Evolutionary conservation across 2,888 invertebrate genomes (phyloP).

Genomic region (Trichacis sp.): DNA sequence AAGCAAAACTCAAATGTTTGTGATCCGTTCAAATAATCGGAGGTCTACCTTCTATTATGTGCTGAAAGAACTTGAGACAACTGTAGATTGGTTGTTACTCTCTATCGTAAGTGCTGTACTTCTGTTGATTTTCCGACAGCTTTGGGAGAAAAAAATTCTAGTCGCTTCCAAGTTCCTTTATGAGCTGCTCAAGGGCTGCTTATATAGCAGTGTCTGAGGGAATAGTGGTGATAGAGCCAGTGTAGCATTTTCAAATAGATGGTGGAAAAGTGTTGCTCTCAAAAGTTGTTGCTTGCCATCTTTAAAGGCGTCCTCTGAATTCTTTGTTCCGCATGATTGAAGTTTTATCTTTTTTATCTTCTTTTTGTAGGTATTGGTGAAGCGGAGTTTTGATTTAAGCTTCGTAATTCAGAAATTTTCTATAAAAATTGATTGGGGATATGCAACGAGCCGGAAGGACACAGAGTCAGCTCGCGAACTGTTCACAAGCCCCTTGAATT

Average conservation of each 20-base stretch:
- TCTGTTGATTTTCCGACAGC: slow-evolving; percentile 42
- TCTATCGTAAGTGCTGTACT: slow-evolving; percentile 49
- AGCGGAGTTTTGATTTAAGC: slow-evolving; percentile 22
- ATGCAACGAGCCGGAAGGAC: too few relatives aligned
- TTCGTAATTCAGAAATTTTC: slow-evolving; percentile 12
- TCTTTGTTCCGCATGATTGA: slow-evolving; percentile 29
- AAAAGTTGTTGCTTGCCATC: slow-evolving; percentile 17
- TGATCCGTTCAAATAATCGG: background rate
- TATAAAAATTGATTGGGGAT: slow-evolving; percentile 24
- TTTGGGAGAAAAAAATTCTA: slow-evolving; percentile 54
- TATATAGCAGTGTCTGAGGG: slow-evolving; percentile 47
- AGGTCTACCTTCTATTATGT: slow-evolving; percentile 39
- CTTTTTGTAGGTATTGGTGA: slow-evolving; percentile 5
- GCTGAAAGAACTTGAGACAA: slow-evolving; percentile 41
- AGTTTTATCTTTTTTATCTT: slow-evolving; percentile 29
- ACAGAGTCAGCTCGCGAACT: too few relatives aligned
- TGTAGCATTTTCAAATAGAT: slow-evolving; percentile 14
- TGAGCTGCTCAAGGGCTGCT: slow-evolving; percentile 45
- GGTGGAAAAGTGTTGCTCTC: slow-evolving; percentile 20
- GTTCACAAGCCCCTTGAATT: too few relatives aligned
- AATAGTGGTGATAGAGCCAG: slow-evolving; percentile 27
- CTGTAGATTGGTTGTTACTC: slow-evolving; percentile 49
- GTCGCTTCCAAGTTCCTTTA: too few relatives aligned
- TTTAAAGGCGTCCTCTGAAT: slow-evolving; percentile 22
- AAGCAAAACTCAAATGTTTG: background rate